phyloP scores from a whole-genome alignment of 1,140 invertebrate species.

The Bathynomus jamesi region DNA sequence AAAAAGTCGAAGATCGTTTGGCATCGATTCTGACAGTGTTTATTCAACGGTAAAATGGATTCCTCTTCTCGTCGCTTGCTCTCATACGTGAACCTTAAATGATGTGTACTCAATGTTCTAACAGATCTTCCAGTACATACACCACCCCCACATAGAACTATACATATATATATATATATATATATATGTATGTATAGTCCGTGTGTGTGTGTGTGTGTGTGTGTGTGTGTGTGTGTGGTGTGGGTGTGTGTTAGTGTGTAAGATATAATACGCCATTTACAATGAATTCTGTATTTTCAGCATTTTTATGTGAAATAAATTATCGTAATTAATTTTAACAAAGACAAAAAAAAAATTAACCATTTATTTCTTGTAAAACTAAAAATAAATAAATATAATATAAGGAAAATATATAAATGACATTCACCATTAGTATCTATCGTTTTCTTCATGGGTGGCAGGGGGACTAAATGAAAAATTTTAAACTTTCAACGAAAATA shows the following conservation, averaged over 20 bases:
- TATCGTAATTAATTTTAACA: background rate
- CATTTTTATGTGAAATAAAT: background rate
- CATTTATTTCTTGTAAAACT: background rate
- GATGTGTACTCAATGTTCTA: no score
- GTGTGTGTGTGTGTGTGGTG: background rate
- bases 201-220: background rate
- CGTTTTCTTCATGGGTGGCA: background rate
- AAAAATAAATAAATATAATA: background rate
- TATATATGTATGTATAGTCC: conserved; percentile 1
- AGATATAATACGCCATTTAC: no score
- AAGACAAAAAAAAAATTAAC: background rate
- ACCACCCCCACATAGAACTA: background rate
- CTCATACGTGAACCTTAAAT: no score
- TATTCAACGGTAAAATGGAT: no score
- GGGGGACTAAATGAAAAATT: background rate
- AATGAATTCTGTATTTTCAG: background rate
- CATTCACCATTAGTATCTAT: background rate
- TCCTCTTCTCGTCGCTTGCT: no score
- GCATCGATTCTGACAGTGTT: no score
- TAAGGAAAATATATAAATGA: background rate
- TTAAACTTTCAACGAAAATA: no score
- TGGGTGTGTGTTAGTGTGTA: no score
- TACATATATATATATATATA: conserved; percentile 1
- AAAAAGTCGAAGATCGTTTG: no score
- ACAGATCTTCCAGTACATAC: no score